Conservation (phyloP, 2,797 vertebrate genomes). For the Enteromius viviparus region DNA sequence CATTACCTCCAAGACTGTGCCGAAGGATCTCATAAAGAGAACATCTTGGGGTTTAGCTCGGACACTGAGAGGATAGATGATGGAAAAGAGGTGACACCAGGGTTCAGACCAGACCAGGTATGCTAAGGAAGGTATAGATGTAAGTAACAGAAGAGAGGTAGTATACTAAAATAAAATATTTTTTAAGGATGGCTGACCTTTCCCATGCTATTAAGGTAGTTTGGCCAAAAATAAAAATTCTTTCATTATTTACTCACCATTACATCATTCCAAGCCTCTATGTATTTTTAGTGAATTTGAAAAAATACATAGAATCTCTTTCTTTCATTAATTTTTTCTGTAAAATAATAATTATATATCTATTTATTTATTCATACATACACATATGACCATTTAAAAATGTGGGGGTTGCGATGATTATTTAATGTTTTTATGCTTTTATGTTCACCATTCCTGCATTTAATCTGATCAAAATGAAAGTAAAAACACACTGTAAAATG, state of each 20-base stretch:
- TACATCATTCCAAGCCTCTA: not conserved
- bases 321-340: not conserved
- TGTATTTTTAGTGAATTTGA: not conserved
- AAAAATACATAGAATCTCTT: not conserved
- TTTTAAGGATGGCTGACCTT: not conserved
- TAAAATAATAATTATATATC: too few species aligned
- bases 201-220: not conserved
- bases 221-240: not conserved
- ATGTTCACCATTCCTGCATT: too few species aligned
- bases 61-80: slow-evolving; percentile 1
- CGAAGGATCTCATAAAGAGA: slow-evolving; percentile 15
- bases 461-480: too few species aligned
- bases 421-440: too few species aligned
- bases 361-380: too few species aligned
- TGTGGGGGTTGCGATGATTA: too few species aligned
- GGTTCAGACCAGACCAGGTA: not conserved
- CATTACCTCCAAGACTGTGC: slow-evolving; percentile 42
- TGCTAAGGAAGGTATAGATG: slow-evolving; percentile 7
- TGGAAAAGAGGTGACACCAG: slow-evolving; percentile 29
- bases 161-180: not conserved
- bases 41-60: slow-evolving; percentile 25
- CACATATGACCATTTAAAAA: too few species aligned
- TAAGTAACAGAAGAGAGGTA: not conserved
- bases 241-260: not conserved
- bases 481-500: too few species aligned